Evolutionary conservation across 2,113 vertebrate species (phyloP).

Genomic region (Coptodon bakossiorum): DNA sequence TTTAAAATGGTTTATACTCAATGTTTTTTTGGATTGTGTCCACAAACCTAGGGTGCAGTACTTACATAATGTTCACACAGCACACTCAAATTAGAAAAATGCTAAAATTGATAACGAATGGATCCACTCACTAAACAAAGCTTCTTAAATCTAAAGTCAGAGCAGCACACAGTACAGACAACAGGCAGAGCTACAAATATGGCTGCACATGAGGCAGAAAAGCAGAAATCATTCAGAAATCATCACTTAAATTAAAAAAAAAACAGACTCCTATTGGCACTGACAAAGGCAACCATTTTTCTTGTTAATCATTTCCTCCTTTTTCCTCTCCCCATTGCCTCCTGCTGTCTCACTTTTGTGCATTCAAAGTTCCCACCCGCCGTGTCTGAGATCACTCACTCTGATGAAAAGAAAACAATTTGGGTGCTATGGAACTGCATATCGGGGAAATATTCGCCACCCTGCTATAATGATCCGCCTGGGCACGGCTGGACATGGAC

Average conservation of each 20-base stretch:
- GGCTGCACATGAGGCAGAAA: not conserved
- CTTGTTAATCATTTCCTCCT: slow-evolving; percentile 8
- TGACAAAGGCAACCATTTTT: slow-evolving; percentile 26
- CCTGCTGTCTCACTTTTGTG: slow-evolving; percentile 27
- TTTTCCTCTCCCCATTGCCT: not conserved
- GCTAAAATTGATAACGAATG: not conserved
- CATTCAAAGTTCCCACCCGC: slow-evolving; percentile 6
- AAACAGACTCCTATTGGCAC: not conserved
- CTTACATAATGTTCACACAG: not conserved
- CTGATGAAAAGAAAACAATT: slow-evolving; percentile 58
- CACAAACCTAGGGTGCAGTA: not conserved
- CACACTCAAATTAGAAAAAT: not conserved
- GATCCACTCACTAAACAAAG: not conserved
- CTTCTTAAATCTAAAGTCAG: not conserved
- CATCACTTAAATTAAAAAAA: not conserved
- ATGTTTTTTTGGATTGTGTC: not conserved
- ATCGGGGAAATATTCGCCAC: slow-evolving; percentile 9
- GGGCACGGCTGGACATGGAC: slow-evolving; percentile 36
- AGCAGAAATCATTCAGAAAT: not conserved
- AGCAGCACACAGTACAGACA: not conserved
- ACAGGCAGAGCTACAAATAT: not conserved
- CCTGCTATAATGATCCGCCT: slow-evolving; percentile 26
- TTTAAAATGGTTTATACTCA: not conserved
- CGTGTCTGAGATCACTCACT: slow-evolving; percentile 25
- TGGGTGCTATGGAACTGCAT: slow-evolving; percentile 21